Percentiles rank a stretch among this genome's conserved stretches.
Conservation (phyloP, 2,888 invertebrate species). For the Pristionchus entomophagus region DNA sequence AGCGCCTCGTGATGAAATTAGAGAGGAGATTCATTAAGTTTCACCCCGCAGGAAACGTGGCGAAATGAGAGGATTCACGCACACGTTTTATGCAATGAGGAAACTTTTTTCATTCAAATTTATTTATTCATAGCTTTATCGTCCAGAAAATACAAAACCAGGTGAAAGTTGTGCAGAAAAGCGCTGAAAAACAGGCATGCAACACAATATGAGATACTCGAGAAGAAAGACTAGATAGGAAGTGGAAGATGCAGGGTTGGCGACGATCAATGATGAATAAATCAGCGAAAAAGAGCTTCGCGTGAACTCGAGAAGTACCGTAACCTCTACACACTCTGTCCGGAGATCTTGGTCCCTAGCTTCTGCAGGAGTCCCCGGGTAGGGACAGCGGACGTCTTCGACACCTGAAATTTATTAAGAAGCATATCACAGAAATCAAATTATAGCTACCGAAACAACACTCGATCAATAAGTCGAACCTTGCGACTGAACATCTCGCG, state of each 20-base stretch:
- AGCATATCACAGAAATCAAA: neutral
- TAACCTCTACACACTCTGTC: neutral
- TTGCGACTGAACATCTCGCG: slow-evolving; percentile 22
- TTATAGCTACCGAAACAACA: neutral
- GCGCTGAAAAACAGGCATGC: too few relatives aligned
- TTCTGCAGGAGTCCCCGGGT: neutral
- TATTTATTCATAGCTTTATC: too few relatives aligned
- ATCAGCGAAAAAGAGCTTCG: too few relatives aligned
- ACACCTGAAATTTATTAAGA: neutral
- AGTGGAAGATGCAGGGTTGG: too few relatives aligned
- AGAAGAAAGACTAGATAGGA: too few relatives aligned
- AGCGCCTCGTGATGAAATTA: slow-evolving; percentile 25
- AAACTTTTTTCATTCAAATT: too few relatives aligned
- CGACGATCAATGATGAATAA: too few relatives aligned
- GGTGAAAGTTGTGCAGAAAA: too few relatives aligned
- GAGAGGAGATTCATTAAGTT: slow-evolving; percentile 1
- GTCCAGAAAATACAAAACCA: too few relatives aligned
- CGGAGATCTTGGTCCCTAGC: neutral
- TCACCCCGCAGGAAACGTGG: neutral
- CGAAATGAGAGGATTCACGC: neutral
- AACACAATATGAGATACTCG: too few relatives aligned
- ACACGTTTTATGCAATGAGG: too few relatives aligned
- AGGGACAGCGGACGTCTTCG: neutral
- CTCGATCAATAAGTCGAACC: neutral
- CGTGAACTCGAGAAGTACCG: too few relatives aligned